Evolutionary conservation across 2,888 invertebrate genomes (phyloP), one percentile per base, ranked within the genome.

Genomic region (Pyrochroa serraticornis): DNA sequence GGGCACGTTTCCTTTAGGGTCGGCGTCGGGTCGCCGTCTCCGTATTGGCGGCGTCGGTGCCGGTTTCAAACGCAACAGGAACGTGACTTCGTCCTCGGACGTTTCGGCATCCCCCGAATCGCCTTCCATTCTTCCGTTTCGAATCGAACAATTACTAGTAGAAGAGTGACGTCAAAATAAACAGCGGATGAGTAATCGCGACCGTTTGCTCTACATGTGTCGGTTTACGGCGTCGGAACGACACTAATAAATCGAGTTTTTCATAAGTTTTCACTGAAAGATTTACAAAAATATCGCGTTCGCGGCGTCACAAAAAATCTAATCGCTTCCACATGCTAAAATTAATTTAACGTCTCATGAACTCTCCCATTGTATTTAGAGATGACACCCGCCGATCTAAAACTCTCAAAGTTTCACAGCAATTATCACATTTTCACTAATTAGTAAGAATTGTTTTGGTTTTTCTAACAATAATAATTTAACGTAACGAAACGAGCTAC

Each of bases 11-110:
- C 50, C 54, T 51, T 60, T 63, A 37, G 61, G 58, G 37, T 69
- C 68, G 3, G 63, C 62, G 45, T 62, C 68, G 42, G 66, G 62
- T 12, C 71, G 68, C 38, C 70, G 68, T 7, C 75, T 71, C 9
- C 76, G 68, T 13, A 66, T 60, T 1, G 77, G 77, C 1, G 78
- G 77, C 14, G 77, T 75, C 9, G 78, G 77, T 2, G 78, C 68
- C 9, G 79, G 78, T 52, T 75, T 75, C 45, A 79, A 64, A 33
- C 77, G 72, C 41, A 79, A 58, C 30, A 79, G 65, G 64, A 79
- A 79, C 6, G 78, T 77, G 30, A 79, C 77, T 65, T 77, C 78
- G 53, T 78, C 78, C 53, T 77, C 76, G 22, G 22, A 22, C 22
- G 22, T 22, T 3, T 22, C 22, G 31, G 53, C 64, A n/a, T 57